Conservation (phyloP, 2,888 invertebrate species). For the Leptopilina drosophilae region DNA sequence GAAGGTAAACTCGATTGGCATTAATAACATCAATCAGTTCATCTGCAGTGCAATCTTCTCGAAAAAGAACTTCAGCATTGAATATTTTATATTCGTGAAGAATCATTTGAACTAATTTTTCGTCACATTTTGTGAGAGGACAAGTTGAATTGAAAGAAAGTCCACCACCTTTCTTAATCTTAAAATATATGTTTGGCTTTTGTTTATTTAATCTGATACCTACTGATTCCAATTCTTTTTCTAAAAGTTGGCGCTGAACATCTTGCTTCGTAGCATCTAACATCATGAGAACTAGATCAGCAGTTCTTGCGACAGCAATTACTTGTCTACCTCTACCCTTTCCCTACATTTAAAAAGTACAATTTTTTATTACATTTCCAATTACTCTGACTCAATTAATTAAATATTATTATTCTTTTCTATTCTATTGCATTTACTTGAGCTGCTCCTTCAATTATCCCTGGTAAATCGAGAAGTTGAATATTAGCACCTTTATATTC, state of each 20-base stretch:
- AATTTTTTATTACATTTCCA: background rate
- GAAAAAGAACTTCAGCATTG: constrained; percentile 94
- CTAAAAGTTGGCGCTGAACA: constrained; percentile 93
- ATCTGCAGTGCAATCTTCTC: constrained; percentile 97
- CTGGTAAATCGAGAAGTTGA: constrained; percentile 98
- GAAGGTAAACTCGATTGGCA: constrained; percentile 89
- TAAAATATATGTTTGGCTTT: constrained; percentile 99
- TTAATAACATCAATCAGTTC: constrained; percentile 99
- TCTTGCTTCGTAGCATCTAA: constrained; percentile 99
- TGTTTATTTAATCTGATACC: constrained; percentile 97
- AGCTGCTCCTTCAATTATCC: constrained; percentile 99
- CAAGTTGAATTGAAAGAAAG: constrained; percentile 98
- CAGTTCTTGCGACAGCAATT: constrained; percentile 98
- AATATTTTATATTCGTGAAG: constrained; percentile 99
- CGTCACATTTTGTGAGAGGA: constrained; percentile 93
- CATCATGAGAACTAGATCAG: constrained; percentile 99
- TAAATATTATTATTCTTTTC: constrained; percentile 8
- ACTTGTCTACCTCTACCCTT: constrained; percentile 95
- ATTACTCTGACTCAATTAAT: constrained; percentile 4
- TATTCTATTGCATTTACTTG: constrained; percentile 78
- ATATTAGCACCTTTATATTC: constrained; percentile 99
- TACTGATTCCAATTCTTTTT: constrained; percentile 97
- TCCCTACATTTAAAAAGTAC: constrained; percentile 75
- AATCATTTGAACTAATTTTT: constrained; percentile 98
- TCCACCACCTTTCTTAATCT: constrained; percentile 97